Base-by-base conservation (phyloP, 2,797 vertebrate species). In the Phoeniculus purpureus region DNA sequence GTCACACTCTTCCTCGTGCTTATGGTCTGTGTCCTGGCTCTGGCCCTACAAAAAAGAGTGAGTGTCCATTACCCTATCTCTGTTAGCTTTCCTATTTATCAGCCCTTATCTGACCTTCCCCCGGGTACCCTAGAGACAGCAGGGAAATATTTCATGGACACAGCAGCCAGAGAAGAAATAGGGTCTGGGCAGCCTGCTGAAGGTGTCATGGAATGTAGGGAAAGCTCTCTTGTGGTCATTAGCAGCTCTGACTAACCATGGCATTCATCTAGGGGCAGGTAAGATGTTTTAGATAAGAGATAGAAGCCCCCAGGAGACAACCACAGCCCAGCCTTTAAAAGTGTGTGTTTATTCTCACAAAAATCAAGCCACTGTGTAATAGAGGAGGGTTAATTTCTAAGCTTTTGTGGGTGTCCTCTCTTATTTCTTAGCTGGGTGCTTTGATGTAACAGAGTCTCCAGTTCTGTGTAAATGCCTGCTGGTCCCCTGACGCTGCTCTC, bases 31-130 rank as follows among this genome's bases (percentile, higher is more conserved):
- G 20, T 87, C 26, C 48, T 97, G 51, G 81, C 88, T 85, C 79
- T 95, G 81, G 75, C 81, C 55, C 73, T 95, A 12, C 84, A 95
- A 73, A 97, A 83, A 95, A 94, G 52, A 95, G 97, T 98, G 89
- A 97, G 96, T 92, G 29, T 47, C 64, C 52, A 45, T 29, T 21
- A 27, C 5, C 11, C 21, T 7, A 3, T 54, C 73, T 68, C 77
- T 78, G 18, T 58, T 37, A 22, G 29, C 21, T 43, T 55, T 61
- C 27, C 23, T 23, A 23, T n/a, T 26, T 5, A 15, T 51, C 34
- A 31, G 15, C 52, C 21, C 17, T 86, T 68, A 61, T 47, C 37
- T 82, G 61, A 65, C 55, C 26, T 40, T 74, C 12, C 23, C 50
- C 20, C n/a, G 23, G 15, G 18, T 31, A 37, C 15, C n/a, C 29